Evolutionary conservation across 1,140 invertebrate genomes (phyloP), one percentile per base, ranked within the genome.

Genomic region (Hesperophylax magnus): DNA sequence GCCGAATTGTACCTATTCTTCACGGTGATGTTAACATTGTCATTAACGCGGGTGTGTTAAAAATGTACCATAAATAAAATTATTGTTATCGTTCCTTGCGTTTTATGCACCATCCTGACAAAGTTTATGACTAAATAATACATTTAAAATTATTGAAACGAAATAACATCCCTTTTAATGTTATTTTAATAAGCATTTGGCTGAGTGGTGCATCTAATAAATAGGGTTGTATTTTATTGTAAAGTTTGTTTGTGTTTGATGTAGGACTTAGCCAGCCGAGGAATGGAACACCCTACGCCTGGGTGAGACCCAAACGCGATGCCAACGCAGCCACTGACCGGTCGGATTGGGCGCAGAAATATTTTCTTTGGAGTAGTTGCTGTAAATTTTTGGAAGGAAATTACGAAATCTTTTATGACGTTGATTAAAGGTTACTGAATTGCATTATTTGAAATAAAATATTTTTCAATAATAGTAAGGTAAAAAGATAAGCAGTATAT

Each of bases 131-230:
- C 47, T 24, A 24, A 72, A 72, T 54, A 54, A 53, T 18, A 53
- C 11, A 54, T 53, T 71, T 54, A 54, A 24, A 72, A 52, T 54
- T 72, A 72, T 72, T 72, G 47, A 72, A 53, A 72, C 9, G 47
- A 20, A 72, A 54, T 53, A 53, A 9, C 11, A 27, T 34, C 65
- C 9, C n/a, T 22, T 72, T 72, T 72, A 53, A 72, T 72, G 47
- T 14, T 52, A 54, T 53, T 53, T 71, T 71, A 71, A 53, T 71
- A 71, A 71, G 20, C 34, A 7, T 18, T 71, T 20, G 14, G 20
- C n/a, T 1, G 67, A 18, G 67, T 61, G 58, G 56, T 4, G 75
- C 17, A 20, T 20, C 75, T 11, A 54, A 61, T 58, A 14, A 60
- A 54, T 5, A 76, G 74, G 74, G 74, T 14, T 17, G 54, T 47